Evolutionary conservation across 2,113 vertebrate genomes (phyloP).

Genomic region (Chrysemys picta): DNA sequence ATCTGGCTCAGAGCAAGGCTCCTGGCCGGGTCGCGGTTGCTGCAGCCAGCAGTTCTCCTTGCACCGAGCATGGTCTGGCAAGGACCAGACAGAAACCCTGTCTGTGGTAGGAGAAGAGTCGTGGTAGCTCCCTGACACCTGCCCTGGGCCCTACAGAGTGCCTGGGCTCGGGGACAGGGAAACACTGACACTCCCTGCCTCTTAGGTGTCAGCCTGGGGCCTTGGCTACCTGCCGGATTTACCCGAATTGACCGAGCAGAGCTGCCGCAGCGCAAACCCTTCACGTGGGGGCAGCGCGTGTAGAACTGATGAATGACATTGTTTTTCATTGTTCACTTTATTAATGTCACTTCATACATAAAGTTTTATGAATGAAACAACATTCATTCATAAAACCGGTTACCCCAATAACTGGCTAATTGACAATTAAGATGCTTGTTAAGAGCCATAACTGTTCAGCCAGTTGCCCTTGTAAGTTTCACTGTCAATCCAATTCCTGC

Average conservation of each 20-base stretch:
- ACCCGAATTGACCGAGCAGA: not conserved
- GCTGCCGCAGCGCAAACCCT: not conserved
- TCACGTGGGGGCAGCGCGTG: not conserved
- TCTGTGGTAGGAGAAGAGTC: not conserved
- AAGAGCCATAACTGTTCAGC: no score
- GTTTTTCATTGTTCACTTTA: no score
- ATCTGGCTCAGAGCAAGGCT: not conserved
- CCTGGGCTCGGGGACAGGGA: not conserved
- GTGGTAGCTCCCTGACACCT: constrained; percentile 1
- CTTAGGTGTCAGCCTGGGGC: not conserved
- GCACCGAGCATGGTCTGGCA: not conserved
- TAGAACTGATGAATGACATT: no score
- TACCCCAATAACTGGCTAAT: no score
- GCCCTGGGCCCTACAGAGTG: not conserved
- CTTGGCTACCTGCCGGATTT: not conserved
- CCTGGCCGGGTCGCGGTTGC: not conserved
- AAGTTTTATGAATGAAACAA: no score
- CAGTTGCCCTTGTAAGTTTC: no score
- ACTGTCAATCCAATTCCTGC: no score
- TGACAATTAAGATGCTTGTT: no score
- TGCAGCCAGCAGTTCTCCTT: not conserved
- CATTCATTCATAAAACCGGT: no score
- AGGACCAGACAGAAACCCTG: not conserved
- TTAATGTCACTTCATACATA: no score
- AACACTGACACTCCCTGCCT: not conserved